Conservation (phyloP, 2,113 vertebrate species). For the Strigops habroptila region DNA sequence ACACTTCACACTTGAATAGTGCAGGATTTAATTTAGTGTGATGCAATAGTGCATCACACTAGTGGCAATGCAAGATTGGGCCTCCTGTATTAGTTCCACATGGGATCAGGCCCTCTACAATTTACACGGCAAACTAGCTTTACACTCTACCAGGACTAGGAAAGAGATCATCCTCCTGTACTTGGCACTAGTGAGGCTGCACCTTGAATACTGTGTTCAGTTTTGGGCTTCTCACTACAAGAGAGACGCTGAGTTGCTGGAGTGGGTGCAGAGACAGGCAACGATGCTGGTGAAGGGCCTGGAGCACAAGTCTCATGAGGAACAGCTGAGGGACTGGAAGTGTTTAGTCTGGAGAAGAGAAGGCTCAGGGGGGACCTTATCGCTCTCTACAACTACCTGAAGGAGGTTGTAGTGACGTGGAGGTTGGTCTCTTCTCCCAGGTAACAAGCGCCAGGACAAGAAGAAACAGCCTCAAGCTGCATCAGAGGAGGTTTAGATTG, state of each 20-base stretch:
- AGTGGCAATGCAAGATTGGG: background rate
- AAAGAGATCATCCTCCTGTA: background rate
- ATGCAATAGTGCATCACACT: no score
- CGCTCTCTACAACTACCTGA: background rate
- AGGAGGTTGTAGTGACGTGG: background rate
- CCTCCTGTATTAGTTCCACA: background rate
- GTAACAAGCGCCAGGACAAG: background rate
- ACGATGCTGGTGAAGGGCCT: background rate
- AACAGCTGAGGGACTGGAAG: background rate
- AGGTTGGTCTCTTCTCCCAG: background rate
- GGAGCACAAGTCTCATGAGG: background rate
- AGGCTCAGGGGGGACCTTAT: background rate
- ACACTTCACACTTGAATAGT: background rate
- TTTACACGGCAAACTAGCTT: background rate
- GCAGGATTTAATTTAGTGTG: no score
- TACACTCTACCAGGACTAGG: background rate
- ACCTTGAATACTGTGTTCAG: rapidly evolving
- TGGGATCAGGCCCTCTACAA: background rate
- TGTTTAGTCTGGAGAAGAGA: background rate
- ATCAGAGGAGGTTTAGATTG: background rate
- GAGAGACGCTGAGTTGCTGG: background rate
- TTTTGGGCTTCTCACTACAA: background rate
- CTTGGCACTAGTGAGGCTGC: background rate
- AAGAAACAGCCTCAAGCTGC: background rate
- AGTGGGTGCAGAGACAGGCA: background rate